Evolutionary conservation across 2,797 vertebrate species (phyloP).

Genomic region (Syncerus caffer): DNA sequence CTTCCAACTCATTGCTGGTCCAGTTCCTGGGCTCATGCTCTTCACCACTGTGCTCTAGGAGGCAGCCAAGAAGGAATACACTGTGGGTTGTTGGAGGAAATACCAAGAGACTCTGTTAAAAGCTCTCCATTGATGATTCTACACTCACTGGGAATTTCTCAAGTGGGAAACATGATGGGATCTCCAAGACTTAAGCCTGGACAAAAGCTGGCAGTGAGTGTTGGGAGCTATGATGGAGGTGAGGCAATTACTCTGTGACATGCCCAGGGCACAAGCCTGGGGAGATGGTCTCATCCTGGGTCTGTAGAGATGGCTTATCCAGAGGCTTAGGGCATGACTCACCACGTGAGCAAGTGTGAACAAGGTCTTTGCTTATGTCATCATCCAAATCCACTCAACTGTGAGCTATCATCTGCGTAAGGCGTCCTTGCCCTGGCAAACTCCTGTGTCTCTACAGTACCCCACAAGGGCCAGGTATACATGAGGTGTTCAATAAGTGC

Average conservation of each 20-base stretch:
- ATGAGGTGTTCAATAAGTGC: neutral
- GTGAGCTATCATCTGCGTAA: neutral
- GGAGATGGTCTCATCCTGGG: neutral
- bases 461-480: neutral
- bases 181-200: no score
- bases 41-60: neutral
- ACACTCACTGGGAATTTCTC: neutral
- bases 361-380: neutral
- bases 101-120: neutral
- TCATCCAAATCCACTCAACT: neutral
- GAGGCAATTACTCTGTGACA: accelerated
- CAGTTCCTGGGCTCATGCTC: neutral
- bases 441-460: neutral
- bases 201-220: neutral
- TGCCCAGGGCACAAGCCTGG: accelerated
- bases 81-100: neutral
- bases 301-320: neutral
- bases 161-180: neutral
- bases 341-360: neutral
- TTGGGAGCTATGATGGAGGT: neutral
- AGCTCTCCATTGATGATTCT: neutral
- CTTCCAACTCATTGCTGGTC: neutral
- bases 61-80: neutral
- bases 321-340: neutral
- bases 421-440: neutral